Evolutionary conservation across 2,888 invertebrate species (phyloP).

Genomic region (Xanthia togata): DNA sequence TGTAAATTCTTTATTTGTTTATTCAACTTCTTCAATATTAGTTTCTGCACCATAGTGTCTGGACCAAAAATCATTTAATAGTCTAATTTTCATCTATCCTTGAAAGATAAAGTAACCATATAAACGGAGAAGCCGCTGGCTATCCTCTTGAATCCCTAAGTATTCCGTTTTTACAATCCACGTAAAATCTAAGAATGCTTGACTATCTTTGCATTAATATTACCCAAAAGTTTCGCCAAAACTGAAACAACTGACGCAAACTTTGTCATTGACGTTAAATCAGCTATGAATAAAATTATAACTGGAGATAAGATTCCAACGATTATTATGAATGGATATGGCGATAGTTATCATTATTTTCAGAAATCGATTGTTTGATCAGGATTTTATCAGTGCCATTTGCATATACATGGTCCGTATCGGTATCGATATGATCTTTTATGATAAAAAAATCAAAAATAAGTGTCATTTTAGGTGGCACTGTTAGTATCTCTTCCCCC

Average conservation of each 20-base stretch:
- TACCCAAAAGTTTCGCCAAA: conserved; percentile 12
- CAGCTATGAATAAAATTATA: conserved; percentile 43
- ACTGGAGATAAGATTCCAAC: conserved; percentile 42
- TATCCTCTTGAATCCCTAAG: background rate
- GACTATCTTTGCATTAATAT: background rate
- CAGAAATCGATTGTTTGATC: conserved; percentile 59
- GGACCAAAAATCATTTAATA: background rate
- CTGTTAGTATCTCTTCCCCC: conserved; percentile 9
- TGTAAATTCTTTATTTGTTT: background rate
- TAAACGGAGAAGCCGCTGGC: background rate
- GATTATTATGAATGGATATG: conserved; percentile 62
- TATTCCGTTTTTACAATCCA: background rate
- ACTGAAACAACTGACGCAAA: conserved; percentile 31
- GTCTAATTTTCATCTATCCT: too few relatives aligned
- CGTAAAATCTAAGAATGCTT: background rate
- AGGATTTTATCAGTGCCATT: conserved; percentile 53
- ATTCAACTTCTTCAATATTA: background rate
- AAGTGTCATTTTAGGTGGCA: conserved; percentile 28
- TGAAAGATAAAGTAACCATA: background rate
- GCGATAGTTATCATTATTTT: conserved; percentile 59
- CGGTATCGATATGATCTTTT: conserved; percentile 34
- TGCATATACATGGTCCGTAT: conserved; percentile 58
- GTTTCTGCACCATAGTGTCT: background rate
- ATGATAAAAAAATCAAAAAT: conserved; percentile 18
- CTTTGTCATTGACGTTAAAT: conserved; percentile 25